Evolutionary conservation across 1,140 invertebrate genomes (phyloP).

Genomic region (Solenopsis fugax): DNA sequence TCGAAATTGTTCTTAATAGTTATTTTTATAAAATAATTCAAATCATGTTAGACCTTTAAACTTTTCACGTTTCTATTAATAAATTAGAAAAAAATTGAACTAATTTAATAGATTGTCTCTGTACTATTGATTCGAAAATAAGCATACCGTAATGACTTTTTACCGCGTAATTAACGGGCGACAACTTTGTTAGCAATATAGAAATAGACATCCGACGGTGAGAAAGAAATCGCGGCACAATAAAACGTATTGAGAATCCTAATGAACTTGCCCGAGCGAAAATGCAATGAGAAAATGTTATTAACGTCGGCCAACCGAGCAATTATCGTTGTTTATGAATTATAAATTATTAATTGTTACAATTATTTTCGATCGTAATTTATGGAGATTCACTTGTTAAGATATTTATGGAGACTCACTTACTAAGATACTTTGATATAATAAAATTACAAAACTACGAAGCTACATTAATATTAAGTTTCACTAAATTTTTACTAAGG

Average conservation of each 20-base stretch:
- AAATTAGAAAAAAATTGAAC: background rate
- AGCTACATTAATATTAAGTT: background rate
- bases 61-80: background rate
- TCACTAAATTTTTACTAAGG: background rate
- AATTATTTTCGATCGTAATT: conserved; percentile 18
- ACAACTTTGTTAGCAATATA: conserved; percentile 15
- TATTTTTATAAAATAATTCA: conserved; percentile 6
- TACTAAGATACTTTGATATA: too few relatives aligned
- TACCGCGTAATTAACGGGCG: conserved; percentile 21
- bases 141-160: background rate
- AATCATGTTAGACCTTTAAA: background rate
- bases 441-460: background rate
- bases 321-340: conserved; percentile 35
- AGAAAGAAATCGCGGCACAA: conserved; percentile 41
- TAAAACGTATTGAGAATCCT: conserved; percentile 42
- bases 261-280: conserved; percentile 31
- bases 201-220: conserved; percentile 17
- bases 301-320: background rate
- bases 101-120: background rate
- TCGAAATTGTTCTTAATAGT: background rate
- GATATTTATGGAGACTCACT: too few relatives aligned
- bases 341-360: conserved; percentile 21
- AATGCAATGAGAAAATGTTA: conserved; percentile 20
- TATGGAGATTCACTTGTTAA: background rate
- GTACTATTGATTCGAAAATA: background rate